Conservation (phyloP, 2,113 vertebrate species). For the Chloroceryle aenea region DNA sequence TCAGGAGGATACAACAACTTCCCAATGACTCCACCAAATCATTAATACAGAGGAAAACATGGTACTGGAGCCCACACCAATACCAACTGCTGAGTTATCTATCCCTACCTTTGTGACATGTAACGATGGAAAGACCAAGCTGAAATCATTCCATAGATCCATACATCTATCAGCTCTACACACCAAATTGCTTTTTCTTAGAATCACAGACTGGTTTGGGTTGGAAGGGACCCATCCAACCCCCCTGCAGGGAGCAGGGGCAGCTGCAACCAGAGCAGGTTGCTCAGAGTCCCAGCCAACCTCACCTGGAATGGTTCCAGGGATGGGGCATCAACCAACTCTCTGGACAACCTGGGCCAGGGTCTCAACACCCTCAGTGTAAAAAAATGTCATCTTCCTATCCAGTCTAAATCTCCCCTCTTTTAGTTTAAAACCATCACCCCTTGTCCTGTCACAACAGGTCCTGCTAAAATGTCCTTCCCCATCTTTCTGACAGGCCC, state of each 20-base stretch:
- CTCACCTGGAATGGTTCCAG: neutral
- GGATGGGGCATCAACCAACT: neutral
- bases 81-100: neutral
- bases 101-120: neutral
- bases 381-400: neutral
- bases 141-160: neutral
- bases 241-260: neutral
- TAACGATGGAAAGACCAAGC: neutral
- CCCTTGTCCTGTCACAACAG: neutral
- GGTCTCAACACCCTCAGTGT: neutral
- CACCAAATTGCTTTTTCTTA: neutral
- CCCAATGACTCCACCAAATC: neutral
- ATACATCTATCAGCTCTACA: neutral
- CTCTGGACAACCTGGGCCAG: neutral
- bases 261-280: neutral
- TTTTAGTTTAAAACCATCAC: neutral
- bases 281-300: neutral
- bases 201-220: neutral
- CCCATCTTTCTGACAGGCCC: neutral
- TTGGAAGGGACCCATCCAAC: neutral
- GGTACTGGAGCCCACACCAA: neutral
- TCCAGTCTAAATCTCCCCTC: neutral
- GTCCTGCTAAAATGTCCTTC: neutral
- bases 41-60: neutral
- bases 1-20: neutral